Conservation (phyloP, 2,113 vertebrate species). For the Silurus glanis region DNA sequence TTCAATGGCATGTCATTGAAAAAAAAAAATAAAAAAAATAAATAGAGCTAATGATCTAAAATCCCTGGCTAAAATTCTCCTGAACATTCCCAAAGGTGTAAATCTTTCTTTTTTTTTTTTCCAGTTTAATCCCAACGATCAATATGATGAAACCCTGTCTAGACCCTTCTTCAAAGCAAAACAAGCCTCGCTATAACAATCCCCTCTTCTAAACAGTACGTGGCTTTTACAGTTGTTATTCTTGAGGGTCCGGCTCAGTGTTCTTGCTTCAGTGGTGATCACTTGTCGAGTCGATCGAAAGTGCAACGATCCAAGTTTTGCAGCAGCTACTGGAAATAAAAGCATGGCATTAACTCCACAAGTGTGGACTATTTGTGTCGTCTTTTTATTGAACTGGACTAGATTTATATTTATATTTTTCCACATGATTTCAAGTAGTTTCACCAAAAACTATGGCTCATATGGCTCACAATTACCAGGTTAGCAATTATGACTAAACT, state of each 20-base stretch:
- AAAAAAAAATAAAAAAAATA: background rate
- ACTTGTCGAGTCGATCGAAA: constrained; percentile 30
- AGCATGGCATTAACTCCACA: constrained; percentile 62
- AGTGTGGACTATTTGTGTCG: constrained; percentile 25
- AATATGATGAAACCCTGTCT: background rate
- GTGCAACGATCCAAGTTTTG: constrained; percentile 44
- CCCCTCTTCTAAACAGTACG: constrained; percentile 29
- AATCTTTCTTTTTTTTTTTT: background rate
- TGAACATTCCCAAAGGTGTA: background rate
- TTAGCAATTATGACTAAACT: background rate
- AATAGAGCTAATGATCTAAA: background rate
- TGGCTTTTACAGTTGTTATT: constrained; percentile 21
- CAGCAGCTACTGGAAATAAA: constrained; percentile 68
- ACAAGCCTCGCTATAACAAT: background rate
- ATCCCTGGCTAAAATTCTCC: background rate
- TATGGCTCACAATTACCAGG: background rate
- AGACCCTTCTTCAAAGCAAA: background rate
- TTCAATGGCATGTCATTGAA: constrained; percentile 21
- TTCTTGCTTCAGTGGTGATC: constrained; percentile 38
- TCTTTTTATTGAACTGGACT: background rate
- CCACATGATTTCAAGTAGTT: background rate
- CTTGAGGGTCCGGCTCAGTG: constrained; percentile 36
- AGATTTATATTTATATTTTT: too few relatives aligned
- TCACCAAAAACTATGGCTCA: background rate
- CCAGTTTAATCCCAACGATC: background rate